Conservation (phyloP, 2,113 vertebrate genomes). For the Nesogale talazaci region DNA sequence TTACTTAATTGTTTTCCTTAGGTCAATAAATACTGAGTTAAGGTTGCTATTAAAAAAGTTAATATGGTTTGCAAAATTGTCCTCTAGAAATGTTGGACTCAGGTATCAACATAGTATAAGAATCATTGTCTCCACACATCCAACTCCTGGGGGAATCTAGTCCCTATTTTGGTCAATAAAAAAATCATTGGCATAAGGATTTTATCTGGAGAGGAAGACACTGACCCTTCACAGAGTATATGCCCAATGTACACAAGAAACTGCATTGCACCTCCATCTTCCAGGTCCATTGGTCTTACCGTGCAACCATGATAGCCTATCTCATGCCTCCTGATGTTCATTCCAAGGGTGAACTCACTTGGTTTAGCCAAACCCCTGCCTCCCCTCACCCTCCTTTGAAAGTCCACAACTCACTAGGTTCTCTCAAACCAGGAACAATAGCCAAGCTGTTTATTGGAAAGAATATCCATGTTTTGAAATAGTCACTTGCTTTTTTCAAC, state of each 20-base stretch:
- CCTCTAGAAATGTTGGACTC: background rate
- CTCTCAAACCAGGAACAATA: background rate
- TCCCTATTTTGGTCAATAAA: background rate
- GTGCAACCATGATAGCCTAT: background rate
- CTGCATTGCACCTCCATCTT: background rate
- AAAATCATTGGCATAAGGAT: constrained; percentile 7
- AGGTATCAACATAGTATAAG: background rate
- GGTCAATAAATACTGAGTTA: constrained; percentile 31
- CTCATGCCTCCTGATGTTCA: background rate
- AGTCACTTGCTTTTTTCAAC: too few species aligned
- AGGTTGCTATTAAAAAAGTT: background rate
- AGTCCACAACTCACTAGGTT: background rate
- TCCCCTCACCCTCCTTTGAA: too few species aligned
- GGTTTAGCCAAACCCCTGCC: too few species aligned
- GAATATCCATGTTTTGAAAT: background rate
- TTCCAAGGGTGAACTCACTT: background rate
- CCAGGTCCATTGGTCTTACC: background rate
- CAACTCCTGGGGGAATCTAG: background rate
- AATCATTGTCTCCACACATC: background rate
- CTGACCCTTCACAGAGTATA: background rate
- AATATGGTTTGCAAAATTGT: background rate
- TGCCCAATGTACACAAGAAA: background rate
- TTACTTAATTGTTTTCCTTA: background rate
- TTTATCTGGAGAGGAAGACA: background rate
- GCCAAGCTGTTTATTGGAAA: background rate